Percentiles rank a stretch among this genome's conserved stretches.
Conservation (phyloP, 2,113 vertebrate genomes). For the Emberiza fucata region DNA sequence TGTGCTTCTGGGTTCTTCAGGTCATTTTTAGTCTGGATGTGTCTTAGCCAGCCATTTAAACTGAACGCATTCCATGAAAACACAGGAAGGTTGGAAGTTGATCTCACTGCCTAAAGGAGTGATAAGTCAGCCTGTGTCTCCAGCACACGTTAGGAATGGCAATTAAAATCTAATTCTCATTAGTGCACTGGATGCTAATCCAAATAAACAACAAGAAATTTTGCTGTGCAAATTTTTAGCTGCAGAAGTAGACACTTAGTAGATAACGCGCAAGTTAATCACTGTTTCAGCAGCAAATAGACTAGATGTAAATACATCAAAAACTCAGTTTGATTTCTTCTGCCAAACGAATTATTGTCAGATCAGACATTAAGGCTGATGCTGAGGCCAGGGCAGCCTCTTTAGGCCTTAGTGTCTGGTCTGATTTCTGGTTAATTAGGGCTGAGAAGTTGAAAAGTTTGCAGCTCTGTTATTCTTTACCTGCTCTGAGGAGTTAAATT, state of each 20-base stretch:
- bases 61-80: neutral
- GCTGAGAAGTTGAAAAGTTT: neutral
- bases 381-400: neutral
- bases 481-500: neutral
- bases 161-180: constrained; percentile 15
- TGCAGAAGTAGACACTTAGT: neutral
- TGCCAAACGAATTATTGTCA: neutral
- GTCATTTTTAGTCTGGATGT: neutral
- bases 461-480: neutral
- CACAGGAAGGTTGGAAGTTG: neutral
- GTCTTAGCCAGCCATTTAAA: neutral
- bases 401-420: neutral
- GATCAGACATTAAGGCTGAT: neutral
- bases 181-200: neutral
- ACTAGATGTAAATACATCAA: neutral
- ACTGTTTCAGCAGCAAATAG: neutral
- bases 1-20: neutral
- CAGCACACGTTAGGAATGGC: neutral
- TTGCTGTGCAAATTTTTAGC: neutral
- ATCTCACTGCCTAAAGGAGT: neutral
- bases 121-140: neutral
- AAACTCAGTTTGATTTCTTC: neutral
- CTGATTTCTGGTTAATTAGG: neutral
- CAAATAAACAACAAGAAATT: neutral
- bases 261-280: neutral